These are phyloP conservation scores for Dallia pectoralis DNA, from an alignment of 2,797 vertebrate genomes.

Conservation along the genomic window DNA sequence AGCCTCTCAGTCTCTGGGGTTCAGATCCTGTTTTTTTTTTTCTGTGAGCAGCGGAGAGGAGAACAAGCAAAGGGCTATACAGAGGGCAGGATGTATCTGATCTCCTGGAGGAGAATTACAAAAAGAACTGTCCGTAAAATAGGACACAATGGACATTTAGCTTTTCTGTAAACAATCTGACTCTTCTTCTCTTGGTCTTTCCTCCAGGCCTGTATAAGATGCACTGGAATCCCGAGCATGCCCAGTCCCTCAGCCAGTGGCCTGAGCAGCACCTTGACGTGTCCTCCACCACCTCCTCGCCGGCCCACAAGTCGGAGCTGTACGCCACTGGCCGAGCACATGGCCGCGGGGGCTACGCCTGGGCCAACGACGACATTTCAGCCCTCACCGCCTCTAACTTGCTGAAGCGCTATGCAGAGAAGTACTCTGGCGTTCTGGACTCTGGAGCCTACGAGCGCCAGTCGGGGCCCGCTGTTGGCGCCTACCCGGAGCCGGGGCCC, in stretches of 20 bases:
- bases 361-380: conserved; percentile 98
- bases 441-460: conserved; percentile 89
- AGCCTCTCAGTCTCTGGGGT: not conserved
- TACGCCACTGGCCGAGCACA: conserved; percentile 58
- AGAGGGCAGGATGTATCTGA: no score
- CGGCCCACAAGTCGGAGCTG: conserved; percentile 91
- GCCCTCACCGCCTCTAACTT: conserved; percentile 97
- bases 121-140: no score
- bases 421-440: conserved; percentile 91
- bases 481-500: conserved; percentile 80
- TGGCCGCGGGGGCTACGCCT: conserved; percentile 84
- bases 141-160: not conserved
- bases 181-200: no score
- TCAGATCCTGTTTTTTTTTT: no score
- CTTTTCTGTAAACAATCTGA: not conserved
- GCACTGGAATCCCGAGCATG: conserved; percentile 99
- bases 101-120: not conserved
- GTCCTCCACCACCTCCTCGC: conserved; percentile 94
- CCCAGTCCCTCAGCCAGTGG: conserved; percentile 98
- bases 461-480: conserved; percentile 65
- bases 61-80: not conserved
- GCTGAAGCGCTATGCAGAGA: conserved; percentile 96
- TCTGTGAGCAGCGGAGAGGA: not conserved
- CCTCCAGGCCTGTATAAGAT: conserved; percentile 91
- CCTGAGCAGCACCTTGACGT: conserved; percentile 99